Conservation (phyloP, 2,113 vertebrate genomes). For the Otis tarda region DNA sequence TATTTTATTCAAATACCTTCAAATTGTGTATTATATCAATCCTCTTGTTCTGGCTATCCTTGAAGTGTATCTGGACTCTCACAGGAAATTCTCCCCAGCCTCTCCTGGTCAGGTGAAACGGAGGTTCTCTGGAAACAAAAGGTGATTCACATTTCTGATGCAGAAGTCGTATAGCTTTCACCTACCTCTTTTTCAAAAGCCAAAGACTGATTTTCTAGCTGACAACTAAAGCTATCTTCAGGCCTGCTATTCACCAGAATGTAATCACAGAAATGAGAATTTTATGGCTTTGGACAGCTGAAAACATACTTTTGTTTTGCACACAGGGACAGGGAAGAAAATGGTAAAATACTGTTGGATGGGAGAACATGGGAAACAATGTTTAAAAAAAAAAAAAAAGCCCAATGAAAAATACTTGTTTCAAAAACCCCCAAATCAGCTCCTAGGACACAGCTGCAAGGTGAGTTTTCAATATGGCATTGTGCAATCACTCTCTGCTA, state of each 20-base stretch:
- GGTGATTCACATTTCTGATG: background rate
- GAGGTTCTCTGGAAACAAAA: conserved; percentile 86
- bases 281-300: background rate
- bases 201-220: background rate
- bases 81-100: conserved; percentile 99
- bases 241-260: background rate
- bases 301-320: background rate
- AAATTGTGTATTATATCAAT: conserved; percentile 98
- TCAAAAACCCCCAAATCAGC: background rate
- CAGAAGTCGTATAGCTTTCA: background rate
- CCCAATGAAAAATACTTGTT: background rate
- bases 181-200: background rate
- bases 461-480: background rate
- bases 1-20: conserved; percentile 82
- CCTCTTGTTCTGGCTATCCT: conserved; percentile 97
- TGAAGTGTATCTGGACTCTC: conserved; percentile 98
- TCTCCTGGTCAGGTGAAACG: conserved; percentile 94
- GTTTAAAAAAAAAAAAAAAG: background rate
- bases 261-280: background rate
- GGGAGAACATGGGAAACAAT: background rate
- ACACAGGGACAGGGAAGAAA: background rate
- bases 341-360: background rate
- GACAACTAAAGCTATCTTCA: background rate
- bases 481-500: background rate
- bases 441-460: background rate